A percentile compares a stretch with the other conserved stretches of the same genome.
Conservation (phyloP, 2,888 invertebrate genomes). For the Orthosia cruda region DNA sequence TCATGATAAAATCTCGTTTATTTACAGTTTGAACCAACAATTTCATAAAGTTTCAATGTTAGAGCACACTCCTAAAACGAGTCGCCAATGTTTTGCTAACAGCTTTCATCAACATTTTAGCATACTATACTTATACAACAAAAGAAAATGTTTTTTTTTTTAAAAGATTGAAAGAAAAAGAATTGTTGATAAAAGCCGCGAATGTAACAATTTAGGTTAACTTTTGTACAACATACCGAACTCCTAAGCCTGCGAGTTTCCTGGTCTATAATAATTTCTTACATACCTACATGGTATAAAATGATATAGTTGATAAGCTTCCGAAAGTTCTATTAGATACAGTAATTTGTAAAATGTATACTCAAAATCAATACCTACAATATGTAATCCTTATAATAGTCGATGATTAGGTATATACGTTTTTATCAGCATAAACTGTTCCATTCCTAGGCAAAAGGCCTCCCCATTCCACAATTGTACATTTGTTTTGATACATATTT, state of each 20-base stretch:
- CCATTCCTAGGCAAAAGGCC: too few species aligned
- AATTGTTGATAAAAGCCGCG: not conserved
- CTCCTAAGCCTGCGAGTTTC: not conserved
- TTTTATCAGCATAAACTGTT: too few species aligned
- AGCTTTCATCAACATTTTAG: too few species aligned
- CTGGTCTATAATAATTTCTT: not conserved
- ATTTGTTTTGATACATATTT: not conserved
- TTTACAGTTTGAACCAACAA: conserved; percentile 38
- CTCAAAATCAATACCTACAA: not conserved
- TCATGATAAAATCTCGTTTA: conserved; percentile 44
- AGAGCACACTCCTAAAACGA: conserved; percentile 15
- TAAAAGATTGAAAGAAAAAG: too few species aligned
- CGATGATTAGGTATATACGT: not conserved
- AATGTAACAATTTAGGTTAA: not conserved
- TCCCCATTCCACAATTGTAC: not conserved
- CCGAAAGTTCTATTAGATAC: not conserved
- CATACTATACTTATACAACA: not conserved
- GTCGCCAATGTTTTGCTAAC: not conserved
- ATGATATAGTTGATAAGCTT: not conserved
- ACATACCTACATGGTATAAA: conserved; percentile 9
- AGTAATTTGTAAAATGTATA: not conserved
- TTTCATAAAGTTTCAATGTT: conserved; percentile 13
- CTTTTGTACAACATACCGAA: not conserved
- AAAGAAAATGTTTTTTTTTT: not conserved
- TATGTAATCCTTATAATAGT: not conserved